Base-by-base conservation (phyloP, 2,113 vertebrate species). In the Dromiciops gliroides region DNA sequence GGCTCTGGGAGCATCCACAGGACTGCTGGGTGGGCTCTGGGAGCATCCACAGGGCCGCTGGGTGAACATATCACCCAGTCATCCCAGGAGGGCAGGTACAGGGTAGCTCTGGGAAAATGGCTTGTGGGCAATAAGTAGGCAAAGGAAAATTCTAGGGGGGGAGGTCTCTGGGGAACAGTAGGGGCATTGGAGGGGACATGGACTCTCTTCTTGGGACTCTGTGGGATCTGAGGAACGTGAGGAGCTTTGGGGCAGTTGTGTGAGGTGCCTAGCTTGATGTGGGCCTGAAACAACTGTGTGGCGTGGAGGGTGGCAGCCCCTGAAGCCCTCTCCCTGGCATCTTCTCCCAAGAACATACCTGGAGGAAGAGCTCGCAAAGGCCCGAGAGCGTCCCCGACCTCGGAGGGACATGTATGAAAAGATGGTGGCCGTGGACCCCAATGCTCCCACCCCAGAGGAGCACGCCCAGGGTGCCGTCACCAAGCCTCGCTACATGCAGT, bases 401-500 rank as follows among this genome's bases (percentile, higher is more conserved):
- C 98, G 99, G 90, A 99, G 97, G 93, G 99, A 99, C 97, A 99
- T 99, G 99, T 99, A 99, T 11, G 99, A 99, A 47, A 99, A 99
- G 97, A 99, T 99, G 99, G 98, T 99, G 19, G 99, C 99, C 0
- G 99, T 99, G 97, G 99, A 99, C 92, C 99, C 99, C 0, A 97
- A 96, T 0, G 99, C 99, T 0, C 99, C 99, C 6, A 99, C 99
- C 0, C 96, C 98, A 0, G 97, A 99, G 98, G 99, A 99, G 96
- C 98, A 98, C 0, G 97, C 97, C 10, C 99, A 99, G 98, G 98
- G 98, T 47, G 99, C 99, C 0, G 96, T 99, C 89, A 98, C 99
- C 90, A 99, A 99, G 96, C 99, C 99, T 4, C 98, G 99, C 93
- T 99, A 99, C 98, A 99, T 99, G 99, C 99, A 99, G 97, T 99